Evolutionary conservation across 1,140 invertebrate species (phyloP), one percentile per base, ranked within the genome.

Genomic region (Drosophila nikananu): DNA sequence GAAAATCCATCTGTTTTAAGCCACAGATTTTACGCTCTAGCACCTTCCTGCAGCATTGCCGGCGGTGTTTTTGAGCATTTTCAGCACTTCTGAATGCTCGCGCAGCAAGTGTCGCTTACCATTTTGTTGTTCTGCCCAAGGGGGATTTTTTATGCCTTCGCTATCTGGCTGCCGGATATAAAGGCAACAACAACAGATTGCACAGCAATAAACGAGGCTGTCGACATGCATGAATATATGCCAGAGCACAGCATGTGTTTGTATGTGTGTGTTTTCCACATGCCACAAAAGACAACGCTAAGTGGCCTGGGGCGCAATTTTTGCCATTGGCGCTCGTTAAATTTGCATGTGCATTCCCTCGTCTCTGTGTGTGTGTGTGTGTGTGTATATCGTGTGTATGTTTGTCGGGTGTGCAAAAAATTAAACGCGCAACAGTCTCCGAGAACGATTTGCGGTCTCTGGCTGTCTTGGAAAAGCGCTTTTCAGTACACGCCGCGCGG

Each of bases 291-390:
- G 80, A 68, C 77, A 83, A 71, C 58, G 83, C 58, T 83, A 83
- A 83, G 80, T 87, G 84, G 80, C 83, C 80, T 86, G 77, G 73
- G 83, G 83, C 77, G 72, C 64, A 80, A 80, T 87, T 86, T 78
- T 80, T 44, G 83, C 83, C 80, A 87, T 83, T 87, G 83, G 80
- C 71, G 77, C 84, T 87, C 77, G 83, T 87, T 87, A 87, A 87
- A 87, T 87, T 87, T 87, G 80, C 83, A 87, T 87, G 76, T 75
- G 81, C 77, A 84, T 73, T 64, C 63, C 19, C 39, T 37, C 25
- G 41, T 46, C 17, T 62, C 13, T 17, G 21, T 58, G 39, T 51
- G 25, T 44, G 21, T 35, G 10, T 49, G 37, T 62, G 17, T 17
- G 21, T 58, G 39, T 51, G 25, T 44, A 9, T 46, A 37, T 66